phyloP scores from a whole-genome alignment of 2,113 vertebrate genomes.

The Siniperca chuatsi region DNA sequence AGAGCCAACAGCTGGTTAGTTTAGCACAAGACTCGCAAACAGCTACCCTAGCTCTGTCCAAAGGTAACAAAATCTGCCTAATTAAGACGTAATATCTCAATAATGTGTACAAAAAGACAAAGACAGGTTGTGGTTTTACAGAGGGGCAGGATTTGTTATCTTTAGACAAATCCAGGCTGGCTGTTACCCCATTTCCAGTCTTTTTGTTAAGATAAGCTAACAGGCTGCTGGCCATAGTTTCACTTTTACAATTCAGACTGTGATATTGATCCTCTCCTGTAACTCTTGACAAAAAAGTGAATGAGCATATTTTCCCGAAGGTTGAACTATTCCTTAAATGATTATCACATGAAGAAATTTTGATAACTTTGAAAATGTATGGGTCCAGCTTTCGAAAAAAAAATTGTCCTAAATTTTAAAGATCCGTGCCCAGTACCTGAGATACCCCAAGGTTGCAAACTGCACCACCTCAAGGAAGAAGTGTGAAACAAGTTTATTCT shows the following conservation, averaged over 20 bases:
- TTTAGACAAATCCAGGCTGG: not conserved
- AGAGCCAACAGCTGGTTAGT: not conserved
- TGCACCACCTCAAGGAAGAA: not conserved
- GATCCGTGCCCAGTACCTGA: not conserved
- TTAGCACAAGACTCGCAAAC: not conserved
- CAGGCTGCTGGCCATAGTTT: not conserved
- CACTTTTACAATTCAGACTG: not conserved
- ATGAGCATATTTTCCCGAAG: too few relatives aligned
- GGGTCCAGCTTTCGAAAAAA: constrained; percentile 10
- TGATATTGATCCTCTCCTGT: too few relatives aligned
- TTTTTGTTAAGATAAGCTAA: not conserved
- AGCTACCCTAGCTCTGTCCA: not conserved
- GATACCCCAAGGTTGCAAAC: not conserved
- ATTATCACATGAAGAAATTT: not conserved
- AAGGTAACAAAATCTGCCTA: not conserved
- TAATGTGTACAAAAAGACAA: too few relatives aligned
- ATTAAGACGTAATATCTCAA: too few relatives aligned
- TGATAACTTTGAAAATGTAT: not conserved
- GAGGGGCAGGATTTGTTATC: not conserved
- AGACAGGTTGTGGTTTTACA: too few relatives aligned
- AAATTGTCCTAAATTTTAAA: not conserved
- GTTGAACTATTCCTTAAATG: not conserved
- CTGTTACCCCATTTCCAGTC: not conserved
- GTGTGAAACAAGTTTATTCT: not conserved
- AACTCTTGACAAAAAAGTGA: not conserved